phyloP scores from a whole-genome alignment of 2,888 invertebrate genomes.

The Tuta absoluta region DNA sequence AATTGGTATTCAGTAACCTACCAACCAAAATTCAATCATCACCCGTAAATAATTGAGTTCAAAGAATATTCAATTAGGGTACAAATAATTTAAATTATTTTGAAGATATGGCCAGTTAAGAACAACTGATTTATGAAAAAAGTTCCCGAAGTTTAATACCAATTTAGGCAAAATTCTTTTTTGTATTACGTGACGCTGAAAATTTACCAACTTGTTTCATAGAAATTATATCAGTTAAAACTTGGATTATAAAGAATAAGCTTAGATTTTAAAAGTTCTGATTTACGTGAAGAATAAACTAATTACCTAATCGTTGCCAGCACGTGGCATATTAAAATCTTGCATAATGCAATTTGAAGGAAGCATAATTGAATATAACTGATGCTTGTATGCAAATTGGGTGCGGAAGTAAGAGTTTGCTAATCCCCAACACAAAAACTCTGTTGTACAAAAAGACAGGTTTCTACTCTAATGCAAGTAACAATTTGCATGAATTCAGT shows the following conservation, averaged over 20 bases:
- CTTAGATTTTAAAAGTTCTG: background rate
- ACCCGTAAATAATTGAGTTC: background rate
- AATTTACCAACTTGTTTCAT: conserved; percentile 46
- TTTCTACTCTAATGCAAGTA: too few relatives aligned
- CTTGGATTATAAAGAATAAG: background rate
- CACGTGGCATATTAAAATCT: too few relatives aligned
- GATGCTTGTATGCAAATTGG: too few relatives aligned
- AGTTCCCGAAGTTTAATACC: conserved; percentile 62
- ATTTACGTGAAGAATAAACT: too few relatives aligned
- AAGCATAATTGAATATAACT: too few relatives aligned
- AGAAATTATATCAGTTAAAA: conserved; percentile 26
- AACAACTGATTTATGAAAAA: conserved; percentile 65
- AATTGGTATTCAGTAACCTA: background rate
- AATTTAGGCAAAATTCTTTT: conserved; percentile 57
- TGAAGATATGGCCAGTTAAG: conserved; percentile 52
- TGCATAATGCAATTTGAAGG: too few relatives aligned
- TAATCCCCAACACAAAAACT: too few relatives aligned
- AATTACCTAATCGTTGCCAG: too few relatives aligned
- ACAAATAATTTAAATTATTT: conserved; percentile 53
- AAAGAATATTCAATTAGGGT: conserved; percentile 43
- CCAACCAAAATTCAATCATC: background rate
- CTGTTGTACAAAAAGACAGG: too few relatives aligned
- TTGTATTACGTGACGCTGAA: conserved; percentile 55
- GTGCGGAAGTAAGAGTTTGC: too few relatives aligned
- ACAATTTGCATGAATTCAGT: too few relatives aligned